Conservation (phyloP, 2,113 vertebrate species). For the Zosterops lateralis region DNA sequence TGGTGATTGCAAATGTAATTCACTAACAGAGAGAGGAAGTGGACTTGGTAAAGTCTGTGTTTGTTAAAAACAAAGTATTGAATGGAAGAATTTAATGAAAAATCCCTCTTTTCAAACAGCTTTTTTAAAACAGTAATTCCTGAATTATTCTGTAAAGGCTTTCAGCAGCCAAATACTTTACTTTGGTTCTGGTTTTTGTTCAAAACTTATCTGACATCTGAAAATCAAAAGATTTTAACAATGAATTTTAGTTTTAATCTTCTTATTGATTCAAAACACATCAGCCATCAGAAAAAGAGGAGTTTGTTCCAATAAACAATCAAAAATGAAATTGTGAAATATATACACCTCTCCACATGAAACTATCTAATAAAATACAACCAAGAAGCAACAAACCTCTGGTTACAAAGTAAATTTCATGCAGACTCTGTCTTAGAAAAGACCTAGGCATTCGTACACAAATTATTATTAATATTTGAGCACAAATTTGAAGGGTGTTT, state of each 20-base stretch:
- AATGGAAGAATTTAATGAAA: background rate
- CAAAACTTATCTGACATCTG: background rate
- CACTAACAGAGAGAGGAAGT: background rate
- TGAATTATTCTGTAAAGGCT: background rate
- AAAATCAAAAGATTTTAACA: background rate
- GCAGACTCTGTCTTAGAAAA: background rate
- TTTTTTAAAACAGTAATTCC: background rate
- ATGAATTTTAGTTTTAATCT: background rate
- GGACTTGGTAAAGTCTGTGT: background rate
- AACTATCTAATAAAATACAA: background rate
- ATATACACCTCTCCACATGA: background rate
- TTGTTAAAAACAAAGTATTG: background rate
- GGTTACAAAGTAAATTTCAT: background rate
- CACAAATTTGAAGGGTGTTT: background rate
- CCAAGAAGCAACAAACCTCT: accelerated
- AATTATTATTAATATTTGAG: background rate
- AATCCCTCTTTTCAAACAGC: background rate
- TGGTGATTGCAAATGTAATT: background rate
- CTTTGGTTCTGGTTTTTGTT: background rate
- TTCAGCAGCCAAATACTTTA: background rate
- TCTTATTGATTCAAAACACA: background rate
- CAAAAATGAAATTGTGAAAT: background rate
- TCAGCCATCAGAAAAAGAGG: background rate
- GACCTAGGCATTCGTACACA: background rate
- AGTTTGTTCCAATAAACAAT: background rate